Evolutionary conservation across 2,113 vertebrate genomes (phyloP), one percentile per base, ranked within the genome.

Genomic region (Pelusios castaneus): DNA sequence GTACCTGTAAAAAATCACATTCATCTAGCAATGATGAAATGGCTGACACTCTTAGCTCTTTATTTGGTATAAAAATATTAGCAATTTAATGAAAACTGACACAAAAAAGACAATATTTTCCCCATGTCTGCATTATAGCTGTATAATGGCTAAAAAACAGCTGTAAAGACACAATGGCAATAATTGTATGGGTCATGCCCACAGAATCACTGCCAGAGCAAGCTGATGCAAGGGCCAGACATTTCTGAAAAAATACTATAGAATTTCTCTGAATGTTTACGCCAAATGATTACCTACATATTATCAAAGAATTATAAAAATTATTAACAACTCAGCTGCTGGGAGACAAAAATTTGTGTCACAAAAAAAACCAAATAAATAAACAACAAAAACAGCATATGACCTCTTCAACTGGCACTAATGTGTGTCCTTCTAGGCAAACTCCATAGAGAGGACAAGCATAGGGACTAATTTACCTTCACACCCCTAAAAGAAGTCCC

Each of bases 141-240:
- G 31, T 93, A 85, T 94, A 94, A 94, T 92, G 88, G 73, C 90
- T 85, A 22, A 79, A 91, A 96, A 95, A 89, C 67, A 95, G 84
- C 63, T 85, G n/a, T 54, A 78, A 93, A 84, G 87, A 91, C 80
- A 47, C 52, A 82, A 86, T 45, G 24, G 47, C 54, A 82, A 84
- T 95, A 97, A 96, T 88, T 95, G 88, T 89, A 95, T 92, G 93
- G 77, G 77, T 92, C 94, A 83, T 96, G 93, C 87, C 91, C 82
- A 96, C 80, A 84, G 80, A 93, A 51, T 17, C 21, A 94, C 77
- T 60, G 91, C 79, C 14, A 92, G 47, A 89, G 56, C 34, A 81
- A 92, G 88, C n/a, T 45, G 92, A 95, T 92, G 77, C 34, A 91
- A 93, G 86, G 54, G 79, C 31, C 2, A 11, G 49, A 63, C 78